Evolutionary conservation across 1,140 invertebrate species (phyloP).

Genomic region (Diorhabda carinulata): DNA sequence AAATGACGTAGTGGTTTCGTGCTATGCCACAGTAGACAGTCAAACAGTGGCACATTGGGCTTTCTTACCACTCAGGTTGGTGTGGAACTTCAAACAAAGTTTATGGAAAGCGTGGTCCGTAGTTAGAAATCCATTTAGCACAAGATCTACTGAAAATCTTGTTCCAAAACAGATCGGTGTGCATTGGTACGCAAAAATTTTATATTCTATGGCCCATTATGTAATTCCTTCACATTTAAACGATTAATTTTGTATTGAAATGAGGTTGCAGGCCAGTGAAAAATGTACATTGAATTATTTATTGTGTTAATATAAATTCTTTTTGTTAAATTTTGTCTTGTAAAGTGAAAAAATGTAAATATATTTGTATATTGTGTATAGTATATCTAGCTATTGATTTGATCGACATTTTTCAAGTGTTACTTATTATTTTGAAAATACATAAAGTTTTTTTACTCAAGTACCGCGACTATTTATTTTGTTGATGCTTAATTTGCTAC

Average conservation of each 20-base stretch:
- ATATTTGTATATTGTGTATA: not conserved
- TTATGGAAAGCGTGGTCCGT: conserved; percentile 43
- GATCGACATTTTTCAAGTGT: too few species aligned
- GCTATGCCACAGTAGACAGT: conserved; percentile 87
- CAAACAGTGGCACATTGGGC: conserved; percentile 79
- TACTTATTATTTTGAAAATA: too few species aligned
- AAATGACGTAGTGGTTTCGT: conserved; percentile 86
- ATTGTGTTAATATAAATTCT: conserved; percentile 3
- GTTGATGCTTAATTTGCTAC: too few species aligned
- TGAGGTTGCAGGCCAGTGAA: conserved; percentile 15
- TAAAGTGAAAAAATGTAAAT: not conserved
- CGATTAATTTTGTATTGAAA: conserved; percentile 5
- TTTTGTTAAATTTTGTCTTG: conserved; percentile 7
- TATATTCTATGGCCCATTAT: conserved; percentile 68
- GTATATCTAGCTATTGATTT: too few species aligned
- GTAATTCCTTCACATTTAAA: conserved; percentile 56
- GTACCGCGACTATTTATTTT: too few species aligned
- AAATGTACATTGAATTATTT: conserved; percentile 8
- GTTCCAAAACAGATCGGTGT: conserved; percentile 55
- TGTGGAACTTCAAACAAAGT: conserved; percentile 48
- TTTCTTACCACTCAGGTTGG: conserved; percentile 72
- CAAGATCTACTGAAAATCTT: conserved; percentile 29
- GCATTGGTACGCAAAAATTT: conserved; percentile 80
- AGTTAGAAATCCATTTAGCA: conserved; percentile 34
- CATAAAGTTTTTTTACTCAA: too few species aligned